Evolutionary conservation across 23 tunicate species (phyloP), one percentile per base, ranked within the genome.

Genomic region (Trididemnum miniatum): DNA sequence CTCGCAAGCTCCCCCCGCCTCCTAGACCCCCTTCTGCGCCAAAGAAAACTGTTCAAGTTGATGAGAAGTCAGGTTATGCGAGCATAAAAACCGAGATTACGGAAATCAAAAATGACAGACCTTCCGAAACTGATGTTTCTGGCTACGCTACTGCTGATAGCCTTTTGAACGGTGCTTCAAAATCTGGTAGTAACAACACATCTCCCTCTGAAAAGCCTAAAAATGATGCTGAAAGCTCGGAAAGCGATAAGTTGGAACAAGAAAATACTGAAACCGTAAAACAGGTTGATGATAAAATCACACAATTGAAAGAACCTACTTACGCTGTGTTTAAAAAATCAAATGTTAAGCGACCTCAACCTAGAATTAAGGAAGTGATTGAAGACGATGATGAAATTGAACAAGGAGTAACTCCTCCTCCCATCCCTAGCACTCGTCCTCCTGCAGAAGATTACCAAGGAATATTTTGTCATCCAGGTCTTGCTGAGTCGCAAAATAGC

Each of bases 1-100:
- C 87, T 33, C 51, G 80, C 24, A 72, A 72, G 54, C 44, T 83
- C 22, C 87, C 87, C 30, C 87, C 87, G 22, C 87, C 80, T 31
- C 87, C 87, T 3, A 34, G 71, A 2, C 80, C 87, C 9, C 31
- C 80, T 22, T 4, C 9, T 26, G 85, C 78, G 12, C 80, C 71
- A 23, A 20, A 44, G 15, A 44, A 44, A 15, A 15, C 54, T 44
- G 15, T 44, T 44, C 54, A 9, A 9, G 15, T 7, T 7, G 54
- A 44, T 15, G 15, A 44, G 54, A 44, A 15, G 12, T 9, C 54
- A 44, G 54, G 15, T 7, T 7, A 44, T 44, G 15, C 54, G 54
- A 44, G 54, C 54, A 44, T 7, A 7, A 44, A 44, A 44, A 9
- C 54, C 9, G 15, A 44, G 54, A 44, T 44, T 15, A n/a, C n/a